Evolutionary conservation across 2,113 vertebrate genomes (phyloP), one percentile per base, ranked within the genome.

Genomic region (Menidia beryllina): DNA sequence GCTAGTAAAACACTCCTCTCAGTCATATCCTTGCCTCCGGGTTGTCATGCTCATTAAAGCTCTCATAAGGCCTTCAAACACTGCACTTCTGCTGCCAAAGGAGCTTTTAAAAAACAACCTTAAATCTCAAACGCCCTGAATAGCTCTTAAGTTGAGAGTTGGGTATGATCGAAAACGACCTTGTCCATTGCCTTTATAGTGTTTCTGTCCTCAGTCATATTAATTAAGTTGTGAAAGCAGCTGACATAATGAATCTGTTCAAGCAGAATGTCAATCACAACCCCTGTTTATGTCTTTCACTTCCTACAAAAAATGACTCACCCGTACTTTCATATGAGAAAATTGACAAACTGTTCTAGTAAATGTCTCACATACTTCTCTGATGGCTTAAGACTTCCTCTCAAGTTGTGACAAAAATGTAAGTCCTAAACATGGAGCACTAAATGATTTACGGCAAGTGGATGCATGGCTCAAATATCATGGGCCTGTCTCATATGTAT

Each of bases 61-160:
- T 75, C 78, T 64, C 26, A 72, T 72, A 58, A 72, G 66, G 21
- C 47, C 36, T 78, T 75, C 72, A 36, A 81, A 55, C 8, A 49
- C 45, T 30, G 23, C 51, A 59, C 51, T 86, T 52, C 54, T 78
- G 23, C 49, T 50, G 45, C 62, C 76, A 78, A 84, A 86, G 69
- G 86, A 39, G 85, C 91, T 83, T 68, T 55, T 30, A 65, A 34
- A 45, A 75, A 67, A 10, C 59, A 66, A 53, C 43, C 54, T 79
- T 66, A 54, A 66, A 83, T n/a, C 53, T 76, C 25, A 59, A 27
- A 43, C 15, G 48, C n/a, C 41, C 36, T 62, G 65, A 69, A 47
- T 74, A 2, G 19, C 2, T 27, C n/a, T n/a, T n/a, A n/a, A n/a
- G n/a, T n/a, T n/a, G n/a, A n/a, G n/a, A n/a, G n/a, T n/a, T n/a